A percentile compares a stretch with the other conserved stretches of the same genome.
phyloP scores from a whole-genome alignment of 2,888 invertebrate species.

The Ennomos fuscantarius region DNA sequence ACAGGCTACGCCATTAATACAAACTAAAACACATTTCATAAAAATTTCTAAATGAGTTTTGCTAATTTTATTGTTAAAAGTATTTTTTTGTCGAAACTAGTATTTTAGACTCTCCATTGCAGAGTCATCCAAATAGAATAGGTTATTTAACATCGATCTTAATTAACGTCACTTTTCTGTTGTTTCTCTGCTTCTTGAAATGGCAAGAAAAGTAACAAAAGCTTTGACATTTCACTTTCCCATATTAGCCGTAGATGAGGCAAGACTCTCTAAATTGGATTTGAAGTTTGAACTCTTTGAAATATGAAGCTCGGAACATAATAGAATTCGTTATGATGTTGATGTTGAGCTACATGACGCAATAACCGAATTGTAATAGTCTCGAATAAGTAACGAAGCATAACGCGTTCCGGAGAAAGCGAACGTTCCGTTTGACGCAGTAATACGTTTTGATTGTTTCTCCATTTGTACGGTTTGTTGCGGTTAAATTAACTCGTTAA shows the following conservation, averaged over 20 bases:
- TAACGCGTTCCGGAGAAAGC: slow-evolving; percentile 43
- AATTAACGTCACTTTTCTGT: slow-evolving; percentile 14
- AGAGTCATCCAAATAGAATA: slow-evolving; percentile 19
- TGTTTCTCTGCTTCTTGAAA: background rate
- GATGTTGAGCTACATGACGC: slow-evolving; percentile 40
- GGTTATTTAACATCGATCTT: slow-evolving; percentile 20
- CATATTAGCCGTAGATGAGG: slow-evolving; percentile 10
- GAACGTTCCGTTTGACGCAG: slow-evolving; percentile 27
- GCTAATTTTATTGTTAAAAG: no score
- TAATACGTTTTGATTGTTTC: slow-evolving; percentile 30
- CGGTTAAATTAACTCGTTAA: slow-evolving; percentile 17
- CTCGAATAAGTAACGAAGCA: slow-evolving; percentile 49
- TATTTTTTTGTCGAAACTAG: no score
- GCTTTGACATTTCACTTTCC: slow-evolving; percentile 31
- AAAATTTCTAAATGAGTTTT: no score
- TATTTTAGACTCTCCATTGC: no score
- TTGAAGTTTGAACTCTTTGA: slow-evolving; percentile 31
- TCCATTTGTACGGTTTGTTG: slow-evolving; percentile 26
- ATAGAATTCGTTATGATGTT: slow-evolving; percentile 27
- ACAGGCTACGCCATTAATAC: no score
- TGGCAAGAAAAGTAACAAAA: slow-evolving; percentile 25
- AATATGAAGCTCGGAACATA: slow-evolving; percentile 22
- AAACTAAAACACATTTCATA: no score
- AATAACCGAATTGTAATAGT: slow-evolving; percentile 43
- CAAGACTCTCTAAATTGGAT: slow-evolving; percentile 33